Percentiles rank a stretch among this genome's conserved stretches.
These are phyloP conservation scores for Ashinkailepas kermadecensis DNA, from an alignment of 2,888 invertebrate species.

Conservation along the genomic window DNA sequence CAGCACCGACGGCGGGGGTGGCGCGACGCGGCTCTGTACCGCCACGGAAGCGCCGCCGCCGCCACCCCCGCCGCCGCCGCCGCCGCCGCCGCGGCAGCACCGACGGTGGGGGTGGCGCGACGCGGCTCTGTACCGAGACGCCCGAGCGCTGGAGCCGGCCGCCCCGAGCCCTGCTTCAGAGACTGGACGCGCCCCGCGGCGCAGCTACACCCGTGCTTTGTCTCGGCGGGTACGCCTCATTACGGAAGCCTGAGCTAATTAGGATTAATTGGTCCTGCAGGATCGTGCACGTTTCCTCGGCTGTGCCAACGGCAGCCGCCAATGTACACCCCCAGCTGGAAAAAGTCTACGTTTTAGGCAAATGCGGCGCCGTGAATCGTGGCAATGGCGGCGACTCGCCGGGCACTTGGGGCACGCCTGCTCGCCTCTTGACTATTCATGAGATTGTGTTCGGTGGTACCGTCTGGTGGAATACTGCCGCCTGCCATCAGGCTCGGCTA, in stretches of 20 bases:
- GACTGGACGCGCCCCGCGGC: not conserved
- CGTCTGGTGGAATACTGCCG: too few relatives aligned
- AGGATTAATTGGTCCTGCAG: not conserved
- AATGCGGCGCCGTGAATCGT: not conserved
- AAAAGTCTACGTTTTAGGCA: not conserved
- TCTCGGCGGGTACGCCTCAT: not conserved
- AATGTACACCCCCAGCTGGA: not conserved
- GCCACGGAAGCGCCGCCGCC: not conserved
- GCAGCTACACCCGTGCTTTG: not conserved
- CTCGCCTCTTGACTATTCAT: constrained; percentile 1
- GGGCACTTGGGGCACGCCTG: not conserved
- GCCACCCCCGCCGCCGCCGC: not conserved
- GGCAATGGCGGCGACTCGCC: not conserved
- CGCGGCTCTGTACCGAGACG: not conserved
- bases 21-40: not conserved
- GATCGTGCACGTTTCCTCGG: not conserved
- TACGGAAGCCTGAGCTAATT: constrained; percentile 8
- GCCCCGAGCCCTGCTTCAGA: not conserved
- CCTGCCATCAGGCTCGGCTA: too few relatives aligned
- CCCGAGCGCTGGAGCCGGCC: not conserved
- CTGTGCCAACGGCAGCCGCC: not conserved
- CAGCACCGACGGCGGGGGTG: not conserved
- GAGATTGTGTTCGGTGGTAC: not conserved
- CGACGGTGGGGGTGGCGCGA: not conserved
- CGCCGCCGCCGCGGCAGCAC: not conserved